phyloP scores from a whole-genome alignment of 1,140 invertebrate genomes.

The Chelonus insularis region DNA sequence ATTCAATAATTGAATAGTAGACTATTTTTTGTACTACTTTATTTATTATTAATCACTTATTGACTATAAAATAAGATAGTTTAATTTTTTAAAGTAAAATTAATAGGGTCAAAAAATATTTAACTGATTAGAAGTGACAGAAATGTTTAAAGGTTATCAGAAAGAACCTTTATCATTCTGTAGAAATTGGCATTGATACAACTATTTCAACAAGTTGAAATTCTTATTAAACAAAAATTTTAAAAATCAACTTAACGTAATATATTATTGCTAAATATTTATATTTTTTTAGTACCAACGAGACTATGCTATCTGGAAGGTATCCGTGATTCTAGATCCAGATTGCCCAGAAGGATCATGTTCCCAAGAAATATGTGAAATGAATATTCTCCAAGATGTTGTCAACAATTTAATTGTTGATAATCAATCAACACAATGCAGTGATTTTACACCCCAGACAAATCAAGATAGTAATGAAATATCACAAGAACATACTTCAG shows the following conservation, averaged over 20 bases:
- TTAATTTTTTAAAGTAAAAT: not conserved
- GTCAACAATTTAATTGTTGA: conserved; percentile 39
- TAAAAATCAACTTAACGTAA: not conserved
- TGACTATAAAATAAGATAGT: not conserved
- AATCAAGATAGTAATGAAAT: conserved; percentile 27
- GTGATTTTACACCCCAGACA: conserved; percentile 40
- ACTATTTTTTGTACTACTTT: too few species aligned
- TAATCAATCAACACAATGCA: conserved; percentile 45
- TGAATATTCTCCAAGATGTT: conserved; percentile 46
- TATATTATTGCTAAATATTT: not conserved
- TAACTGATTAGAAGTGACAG: conserved; percentile 4
- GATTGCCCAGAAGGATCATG: conserved; percentile 41
- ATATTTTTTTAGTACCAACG: conserved; percentile 41
- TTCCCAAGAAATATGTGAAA: conserved; percentile 44
- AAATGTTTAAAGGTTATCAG: not conserved
- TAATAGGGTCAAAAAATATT: conserved; percentile 1
- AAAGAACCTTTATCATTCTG: not conserved
- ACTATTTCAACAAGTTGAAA: not conserved
- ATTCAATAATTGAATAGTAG: too few species aligned
- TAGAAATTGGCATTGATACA: too few species aligned
- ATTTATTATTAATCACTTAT: too few species aligned
- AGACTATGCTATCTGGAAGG: conserved; percentile 42
- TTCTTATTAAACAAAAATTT: not conserved
- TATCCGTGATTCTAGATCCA: conserved; percentile 46
- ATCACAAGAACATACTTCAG: conserved; percentile 30